Evolutionary conservation across 2,888 invertebrate species (phyloP).

Genomic region (Cordilura impudica): DNA sequence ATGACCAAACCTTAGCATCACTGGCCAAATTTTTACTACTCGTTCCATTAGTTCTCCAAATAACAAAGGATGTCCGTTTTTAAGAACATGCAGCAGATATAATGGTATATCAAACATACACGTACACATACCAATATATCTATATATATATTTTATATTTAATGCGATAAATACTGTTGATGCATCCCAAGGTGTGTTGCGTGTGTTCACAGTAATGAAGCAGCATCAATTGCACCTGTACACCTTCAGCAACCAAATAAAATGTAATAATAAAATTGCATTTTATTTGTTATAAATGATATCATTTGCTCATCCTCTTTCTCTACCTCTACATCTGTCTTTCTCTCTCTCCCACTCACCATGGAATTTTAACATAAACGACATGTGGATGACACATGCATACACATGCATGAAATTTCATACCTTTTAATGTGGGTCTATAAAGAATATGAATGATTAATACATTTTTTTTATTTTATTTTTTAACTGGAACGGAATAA

Average conservation of each 20-base stretch:
- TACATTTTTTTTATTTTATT: no score
- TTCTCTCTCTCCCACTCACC: neutral
- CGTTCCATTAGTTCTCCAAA: neutral
- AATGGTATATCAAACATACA: neutral
- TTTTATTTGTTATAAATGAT: slow-evolving; percentile 42
- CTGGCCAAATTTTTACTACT: neutral
- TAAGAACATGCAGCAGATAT: slow-evolving; percentile 33
- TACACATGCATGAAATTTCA: neutral
- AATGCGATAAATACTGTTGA: slow-evolving; percentile 25
- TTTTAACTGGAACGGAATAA: slow-evolving; percentile 33
- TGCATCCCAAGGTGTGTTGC: neutral
- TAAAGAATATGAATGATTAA: slow-evolving; percentile 3
- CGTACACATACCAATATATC: neutral
- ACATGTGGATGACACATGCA: neutral
- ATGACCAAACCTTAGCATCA: neutral
- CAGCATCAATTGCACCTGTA: slow-evolving; percentile 53
- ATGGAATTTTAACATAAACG: slow-evolving; percentile 12
- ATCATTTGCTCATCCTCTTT: slow-evolving; percentile 14
- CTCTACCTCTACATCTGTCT: no score
- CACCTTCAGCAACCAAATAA: slow-evolving; percentile 1
- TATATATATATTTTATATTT: slow-evolving; percentile 7
- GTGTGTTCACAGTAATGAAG: neutral
- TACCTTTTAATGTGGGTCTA: neutral
- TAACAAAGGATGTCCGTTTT: slow-evolving; percentile 41
- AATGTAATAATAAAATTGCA: slow-evolving; percentile 36